Base-by-base conservation (phyloP, 2,888 invertebrate genomes). In the Plusia festucae region DNA sequence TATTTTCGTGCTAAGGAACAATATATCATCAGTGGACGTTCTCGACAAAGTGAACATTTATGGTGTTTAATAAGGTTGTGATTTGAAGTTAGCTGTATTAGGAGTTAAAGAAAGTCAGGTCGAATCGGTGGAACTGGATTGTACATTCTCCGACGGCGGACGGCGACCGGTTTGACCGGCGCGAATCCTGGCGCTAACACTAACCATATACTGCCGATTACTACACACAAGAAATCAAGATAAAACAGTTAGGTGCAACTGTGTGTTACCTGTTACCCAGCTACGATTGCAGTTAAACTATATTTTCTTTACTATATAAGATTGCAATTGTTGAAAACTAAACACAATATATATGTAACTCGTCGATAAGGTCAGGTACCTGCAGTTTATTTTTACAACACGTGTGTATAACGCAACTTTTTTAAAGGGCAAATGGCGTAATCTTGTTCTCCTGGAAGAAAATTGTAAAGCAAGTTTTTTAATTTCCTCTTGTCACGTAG, bases 91-190 rank as follows among this genome's bases (percentile, higher is more conserved):
- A 79, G 70, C 76, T 76, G 82, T 83, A 76, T 82, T 83, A 82
- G 84, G 82, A 88, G 83, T 84, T 84, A 87, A 92, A 92, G 93
- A 93, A 93, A 93, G 93, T 85, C 88, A 85, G 88, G 86, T 87
- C 86, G 84, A 76, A 79, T 88, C 88, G 87, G 81, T 82, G 82
- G 86, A 91, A 94, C 93, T 91, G 93, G 93, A 91, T 93, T 89
- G 87, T 81, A 88, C 90, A 88, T 88, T 90, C 91, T 88, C 87
- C 81, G 79, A 69, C 82, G 70, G 65, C 75, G 71, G 67, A 62
- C 79, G 76, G 67, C 84, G 90, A 94, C 94, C 93, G 94, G 94
- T 94, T 93, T 90, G 89, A 90, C 93, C 90, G 88, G 87, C 88
- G 92, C 91, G 88, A 92, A 93, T 93, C 94, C 93, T 91, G 93